Base-by-base conservation (phyloP, 2,113 vertebrate species). In the Pituophis catenifer region DNA sequence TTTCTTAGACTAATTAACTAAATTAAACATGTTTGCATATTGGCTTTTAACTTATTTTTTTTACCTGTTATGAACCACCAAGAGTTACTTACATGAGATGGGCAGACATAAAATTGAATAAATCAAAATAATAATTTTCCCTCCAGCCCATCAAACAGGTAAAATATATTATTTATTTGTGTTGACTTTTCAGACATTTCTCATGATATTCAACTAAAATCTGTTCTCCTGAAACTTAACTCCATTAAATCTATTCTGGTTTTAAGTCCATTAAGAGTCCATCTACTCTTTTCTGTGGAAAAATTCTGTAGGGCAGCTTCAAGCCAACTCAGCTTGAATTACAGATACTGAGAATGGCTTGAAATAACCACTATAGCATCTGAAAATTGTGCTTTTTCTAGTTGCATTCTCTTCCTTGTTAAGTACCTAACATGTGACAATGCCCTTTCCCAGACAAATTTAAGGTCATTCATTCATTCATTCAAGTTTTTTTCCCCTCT, bases 391-490 rank as follows among this genome's bases (percentile, higher is more conserved):
- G 50, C 55, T 81, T 62, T 93, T 33, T 88, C 94, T 75, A 65
- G n/a, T 88, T 48, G 89, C 10, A 93, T 65, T 57, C 13, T 92
- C 59, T 93, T 91, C 92, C 90, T 54, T 48, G 85, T 91, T 93
- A 92, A 55, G 53, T 11, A 92, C 53, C 59, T 92, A 93, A 19
- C 90, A 94, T 65, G 92, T 57, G 57, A 91, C 62, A 93, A 70
- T 0, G 0, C 48, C 92, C 57, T 2, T 91, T 85, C 93, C 75
- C 52, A 29, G 19, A 70, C 91, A 75, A 85, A 62, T 91, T 94
- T 88, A 86, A 94, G 86, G 94, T 93, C 91, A 96, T 23, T 8
- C 88, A 48, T 21, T 93, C 91, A 96, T 23, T 8, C 88, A 48
- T 21, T 24, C n/a, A 90, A 65, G 5, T 2, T 23, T 62, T 86